Base-by-base conservation (phyloP, 2,888 invertebrate species). In the Campopleginae sp. region DNA sequence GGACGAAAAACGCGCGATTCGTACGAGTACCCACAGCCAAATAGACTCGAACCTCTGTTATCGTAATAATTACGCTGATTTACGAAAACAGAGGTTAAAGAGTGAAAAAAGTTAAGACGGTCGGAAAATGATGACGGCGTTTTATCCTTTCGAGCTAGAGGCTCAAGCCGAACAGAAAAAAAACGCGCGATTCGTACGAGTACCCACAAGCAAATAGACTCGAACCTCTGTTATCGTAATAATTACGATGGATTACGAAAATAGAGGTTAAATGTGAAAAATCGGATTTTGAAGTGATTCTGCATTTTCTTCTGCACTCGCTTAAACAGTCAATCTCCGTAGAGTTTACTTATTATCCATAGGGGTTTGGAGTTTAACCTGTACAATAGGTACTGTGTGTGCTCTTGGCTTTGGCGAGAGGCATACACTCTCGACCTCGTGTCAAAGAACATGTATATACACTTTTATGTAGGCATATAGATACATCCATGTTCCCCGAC, bases 321-420 rank as follows among this genome's bases (percentile, higher is more conserved):
- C 27, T 44, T 27, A 27, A 23, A 46, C 46, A 44, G 68, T 61
- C 31, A 46, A 75, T 61, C 61, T 46, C 61, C 27, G 46, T 46
- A n/a, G 44, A 27, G 61, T 63, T 75, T 75, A 46, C 19, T 31
- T 46, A 31, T 75, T 19, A 44, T 31, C 31, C 31, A 61, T 31
- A 63, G 19, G 61, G 33, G 74, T 63, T n/a, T 63, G 63, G 63
- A 63, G 61, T 72, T 72, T 54, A 58, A 72, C 42, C 23, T 58
- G 58, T 72, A 72, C 72, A 74, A 74, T 74, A 33, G 31, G n/a
- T 46, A 61, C 46, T 75, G 46, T 75, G 74, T 61, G 23, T 75
- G 63, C 74, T 63, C 74, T 75, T 33, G 61, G 46, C 61, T 75
- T 75, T 46, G 51, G 44, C n/a, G 61, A n/a, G 44, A 75, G 74